Base-by-base conservation (phyloP, 2,888 invertebrate species). In the Orthonychiurus folsomi region DNA sequence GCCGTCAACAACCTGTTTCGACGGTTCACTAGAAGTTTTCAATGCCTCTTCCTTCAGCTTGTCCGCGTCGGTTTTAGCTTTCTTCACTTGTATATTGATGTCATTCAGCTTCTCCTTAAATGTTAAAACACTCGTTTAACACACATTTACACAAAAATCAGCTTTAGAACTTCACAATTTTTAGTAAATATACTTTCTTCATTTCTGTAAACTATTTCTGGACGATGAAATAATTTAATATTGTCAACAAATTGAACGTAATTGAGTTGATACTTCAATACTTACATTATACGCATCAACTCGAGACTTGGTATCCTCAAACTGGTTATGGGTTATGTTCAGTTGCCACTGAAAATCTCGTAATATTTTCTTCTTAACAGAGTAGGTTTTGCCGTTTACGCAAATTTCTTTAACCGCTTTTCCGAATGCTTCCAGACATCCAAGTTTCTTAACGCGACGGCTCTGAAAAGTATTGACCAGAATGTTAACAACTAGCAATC, bases 191-290 rank as follows among this genome's bases (percentile, higher is more conserved):
- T n/a, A n/a, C n/a, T n/a, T n/a, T n/a, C n/a, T n/a, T n/a, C n/a
- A n/a, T n/a, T n/a, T n/a, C n/a, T n/a, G n/a, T n/a, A 37, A 37
- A 37, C 37, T 37, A 9, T 37, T 5, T 37, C 37, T 37, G 15
- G 37, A 37, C 37, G 15, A n/a, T n/a, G n/a, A n/a, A n/a, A n/a
- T n/a, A n/a, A n/a, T 12, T 61, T 60, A 58, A 68, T 67, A 15
- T 61, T 59, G 3, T 68, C 69, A 50, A 61, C 61, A 9, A 71
- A 50, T 50, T n/a, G n/a, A n/a, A n/a, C n/a, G n/a, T n/a, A n/a
- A n/a, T n/a, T 15, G 37, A 37, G 37, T 9, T 37, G 5, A 37
- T 15, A 37, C 5, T 37, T 15, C 37, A 37, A 37, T 37, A 37
- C 37, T 37, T 37, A 37, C 37, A 37, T 37, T 37, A 15, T 37